phyloP scores from a whole-genome alignment of 2,888 invertebrate species.

The Pantelozetes paolii region DNA sequence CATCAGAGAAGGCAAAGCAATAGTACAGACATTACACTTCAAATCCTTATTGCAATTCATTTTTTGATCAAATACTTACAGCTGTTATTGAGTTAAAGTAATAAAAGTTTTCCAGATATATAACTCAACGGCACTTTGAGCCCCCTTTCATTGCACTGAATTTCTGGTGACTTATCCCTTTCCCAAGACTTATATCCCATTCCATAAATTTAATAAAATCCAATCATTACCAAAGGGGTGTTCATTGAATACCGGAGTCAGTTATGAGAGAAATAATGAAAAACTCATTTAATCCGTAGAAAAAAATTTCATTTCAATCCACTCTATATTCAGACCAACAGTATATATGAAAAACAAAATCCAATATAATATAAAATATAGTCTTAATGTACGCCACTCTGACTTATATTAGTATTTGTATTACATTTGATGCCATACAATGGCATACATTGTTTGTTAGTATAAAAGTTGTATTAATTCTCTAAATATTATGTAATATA shows the following conservation, averaged over 20 bases:
- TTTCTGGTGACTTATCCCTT: constrained; percentile 25
- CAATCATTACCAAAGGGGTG: not conserved
- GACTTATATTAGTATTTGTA: constrained; percentile 17
- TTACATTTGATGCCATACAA: constrained; percentile 15
- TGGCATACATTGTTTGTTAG: not conserved
- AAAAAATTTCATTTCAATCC: not conserved
- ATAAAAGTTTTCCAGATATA: constrained; percentile 35
- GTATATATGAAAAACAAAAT: not conserved
- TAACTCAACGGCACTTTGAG: constrained; percentile 6
- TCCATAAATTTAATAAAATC: not conserved
- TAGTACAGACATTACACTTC: not conserved
- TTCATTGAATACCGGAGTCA: not conserved
- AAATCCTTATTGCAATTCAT: constrained; percentile 23
- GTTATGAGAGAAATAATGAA: not conserved
- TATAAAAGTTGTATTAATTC: not conserved
- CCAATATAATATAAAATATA: not conserved
- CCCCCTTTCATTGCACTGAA: not conserved
- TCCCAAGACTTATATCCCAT: too few species aligned
- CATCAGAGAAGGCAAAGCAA: not conserved
- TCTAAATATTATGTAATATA: not conserved
- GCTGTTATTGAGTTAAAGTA: constrained; percentile 36
- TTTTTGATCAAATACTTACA: constrained; percentile 34
- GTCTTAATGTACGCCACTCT: constrained; percentile 13
- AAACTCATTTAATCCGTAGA: not conserved
- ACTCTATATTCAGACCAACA: not conserved